Evolutionary conservation across 2,113 vertebrate genomes (phyloP), one percentile per base, ranked within the genome.

Genomic region (Cacatua alba): DNA sequence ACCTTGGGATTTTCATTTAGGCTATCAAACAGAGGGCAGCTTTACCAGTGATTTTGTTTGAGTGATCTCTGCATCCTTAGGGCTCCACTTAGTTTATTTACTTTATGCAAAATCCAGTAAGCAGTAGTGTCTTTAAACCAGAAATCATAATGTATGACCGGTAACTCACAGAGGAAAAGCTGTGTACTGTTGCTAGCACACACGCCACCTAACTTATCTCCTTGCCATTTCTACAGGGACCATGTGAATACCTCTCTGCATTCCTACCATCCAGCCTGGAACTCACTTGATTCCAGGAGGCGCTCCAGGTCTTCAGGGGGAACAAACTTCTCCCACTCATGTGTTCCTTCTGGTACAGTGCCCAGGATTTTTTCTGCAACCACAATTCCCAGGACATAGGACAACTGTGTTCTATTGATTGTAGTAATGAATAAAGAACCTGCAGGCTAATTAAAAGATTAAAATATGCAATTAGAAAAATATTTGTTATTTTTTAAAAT

Each of bases 391-490:
- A 99, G 92, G 33, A 95, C 81, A 35, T 99, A 99, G 17, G 99
- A 99, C 80, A 99, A 96, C 43, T 98, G 98, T 35, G 99, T 99
- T 98, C 98, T 99, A 97, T 99, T 99, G 89, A 99, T 97, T 80
- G 99, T 99, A 14, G 99, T 99, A 95, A 99, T 98, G 96, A 99
- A 99, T 82, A 99, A 98, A 51, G 99, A 99, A 62, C 99, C 99
- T 74, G 98, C 98, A 1, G 98, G 99, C 99, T 98, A 95, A 94
- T 93, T 88, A 84, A 88, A 88, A 91, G 20, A 94, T 63, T 35
- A 87, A 88, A 81, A 84, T 20, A 19, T 53, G 69, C 31, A 80
- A 49, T 96, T 82, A 97, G 83, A 88, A 86, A 4, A 83, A 29
- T 65, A 72, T 52, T 77, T 77, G 3, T 13, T 7, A 5, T 37